These are phyloP conservation scores for Otis tarda DNA, from an alignment of 2,113 vertebrate genomes.

Conservation along the genomic window DNA sequence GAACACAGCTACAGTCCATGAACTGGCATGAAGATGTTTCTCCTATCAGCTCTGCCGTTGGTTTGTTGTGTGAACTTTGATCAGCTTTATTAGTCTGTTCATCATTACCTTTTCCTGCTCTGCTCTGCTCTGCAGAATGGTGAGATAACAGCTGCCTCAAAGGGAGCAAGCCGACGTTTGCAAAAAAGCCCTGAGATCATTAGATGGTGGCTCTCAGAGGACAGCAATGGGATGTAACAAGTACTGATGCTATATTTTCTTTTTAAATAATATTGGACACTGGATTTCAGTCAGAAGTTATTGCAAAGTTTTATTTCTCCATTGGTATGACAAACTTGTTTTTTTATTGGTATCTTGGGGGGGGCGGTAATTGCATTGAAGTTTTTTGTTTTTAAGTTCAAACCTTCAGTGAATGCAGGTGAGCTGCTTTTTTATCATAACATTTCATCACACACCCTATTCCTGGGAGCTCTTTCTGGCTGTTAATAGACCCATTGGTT, in stretches of 20 bases:
- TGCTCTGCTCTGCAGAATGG: neutral
- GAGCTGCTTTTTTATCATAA: neutral
- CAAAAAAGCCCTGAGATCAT: neutral
- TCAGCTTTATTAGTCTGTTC: neutral
- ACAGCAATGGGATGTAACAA: neutral
- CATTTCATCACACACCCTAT: neutral
- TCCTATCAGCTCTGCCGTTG: neutral
- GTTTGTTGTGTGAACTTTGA: neutral
- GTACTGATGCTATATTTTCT: neutral
- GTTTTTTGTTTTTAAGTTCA: slow-evolving; percentile 10
- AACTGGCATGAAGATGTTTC: neutral
- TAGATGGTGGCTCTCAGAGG: neutral
- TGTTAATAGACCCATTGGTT: neutral
- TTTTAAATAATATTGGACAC: neutral
- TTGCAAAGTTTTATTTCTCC: neutral
- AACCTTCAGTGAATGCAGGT: neutral
- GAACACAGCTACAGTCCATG: neutral
- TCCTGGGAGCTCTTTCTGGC: neutral
- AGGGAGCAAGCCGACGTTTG: neutral
- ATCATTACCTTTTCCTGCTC: neutral
- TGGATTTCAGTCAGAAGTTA: neutral
- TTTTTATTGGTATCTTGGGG: neutral
- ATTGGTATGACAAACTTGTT: neutral
- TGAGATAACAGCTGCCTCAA: neutral
- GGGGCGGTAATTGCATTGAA: neutral